phyloP scores from a whole-genome alignment of 2,113 vertebrate genomes.

The Brachypodius melanocephalos region DNA sequence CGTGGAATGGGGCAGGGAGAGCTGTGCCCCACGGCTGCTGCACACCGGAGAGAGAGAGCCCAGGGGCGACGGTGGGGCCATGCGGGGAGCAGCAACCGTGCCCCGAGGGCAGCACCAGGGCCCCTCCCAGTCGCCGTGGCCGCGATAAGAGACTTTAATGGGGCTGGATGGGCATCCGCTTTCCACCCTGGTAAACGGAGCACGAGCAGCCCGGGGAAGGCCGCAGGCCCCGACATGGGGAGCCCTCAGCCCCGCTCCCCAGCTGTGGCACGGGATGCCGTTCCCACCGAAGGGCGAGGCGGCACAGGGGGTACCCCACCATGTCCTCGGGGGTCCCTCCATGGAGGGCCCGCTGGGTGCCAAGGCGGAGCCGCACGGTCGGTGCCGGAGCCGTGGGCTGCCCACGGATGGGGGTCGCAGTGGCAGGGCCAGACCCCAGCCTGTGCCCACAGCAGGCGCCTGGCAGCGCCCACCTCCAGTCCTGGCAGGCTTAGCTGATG shows the following conservation, averaged over 20 bases:
- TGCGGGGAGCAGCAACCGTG: neutral
- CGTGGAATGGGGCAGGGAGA: neutral
- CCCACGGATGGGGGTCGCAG: neutral
- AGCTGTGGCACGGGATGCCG: neutral
- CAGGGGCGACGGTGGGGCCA: neutral
- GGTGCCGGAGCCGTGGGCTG: neutral
- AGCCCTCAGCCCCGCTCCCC: neutral
- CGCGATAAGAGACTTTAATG: neutral
- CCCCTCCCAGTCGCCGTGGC: neutral
- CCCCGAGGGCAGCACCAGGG: neutral
- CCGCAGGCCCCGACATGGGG: neutral
- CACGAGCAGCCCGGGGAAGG: neutral
- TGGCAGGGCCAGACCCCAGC: neutral
- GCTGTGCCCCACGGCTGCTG: neutral
- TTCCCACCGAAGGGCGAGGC: neutral
- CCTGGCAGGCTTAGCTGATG: neutral
- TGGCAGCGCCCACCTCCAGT: neutral
- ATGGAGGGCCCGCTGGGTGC: fast-evolving
- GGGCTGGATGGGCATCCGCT: neutral
- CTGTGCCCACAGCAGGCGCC: neutral
- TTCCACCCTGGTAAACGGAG: neutral
- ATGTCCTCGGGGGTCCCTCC: no score
- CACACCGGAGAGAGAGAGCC: neutral
- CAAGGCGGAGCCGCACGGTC: neutral
- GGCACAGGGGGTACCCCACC: neutral